Base-by-base conservation (phyloP, 2,888 invertebrate species). In the Cheilosia impressa region DNA sequence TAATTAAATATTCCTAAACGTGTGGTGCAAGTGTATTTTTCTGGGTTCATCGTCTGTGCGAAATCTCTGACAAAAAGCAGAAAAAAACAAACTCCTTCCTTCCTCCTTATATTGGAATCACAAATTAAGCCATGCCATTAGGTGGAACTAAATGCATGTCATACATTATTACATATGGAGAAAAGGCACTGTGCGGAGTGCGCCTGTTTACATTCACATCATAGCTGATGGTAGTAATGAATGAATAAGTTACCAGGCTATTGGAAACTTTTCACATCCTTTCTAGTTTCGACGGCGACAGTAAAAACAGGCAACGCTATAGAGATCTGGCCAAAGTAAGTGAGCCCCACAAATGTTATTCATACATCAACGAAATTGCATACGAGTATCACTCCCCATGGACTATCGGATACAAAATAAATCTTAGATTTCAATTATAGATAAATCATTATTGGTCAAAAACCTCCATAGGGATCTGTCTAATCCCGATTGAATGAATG, bases 371-470 rank as follows among this genome's bases (percentile, higher is more conserved):
- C 65, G 34, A 62, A 63, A 69, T 69, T 55, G 62, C 55, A 71
- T 41, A 50, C 3, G 19, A 38, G 17, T 24, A 5, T 31, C 31
- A 15, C 47, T 19, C 24, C 34, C 27, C n/a, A 31, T 45, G 66
- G 72, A 45, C 47, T 62, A 84, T 81, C 41, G 57, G 82, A 78
- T 83, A 73, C 68, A 83, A 83, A 83, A 83, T 83, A 83, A 83
- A 84, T 80, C 79, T 80, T 58, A 75, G 84, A 84, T 84, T 84
- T 84, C 84, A 84, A 84, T 84, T 84, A 84, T 84, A 84, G 84
- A 84, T 84, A 84, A 84, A 84, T 84, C 84, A 84, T 84, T 69
- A 84, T 84, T 84, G 84, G 84, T 84, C 84, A 84, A 84, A 45
- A 84, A 79, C 73, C 76, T 79, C 75, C 75, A 80, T 76, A 68